These are phyloP conservation scores for Campylomormyrus numenius DNA, from an alignment of 2,113 vertebrate species.

Conservation along the genomic window DNA sequence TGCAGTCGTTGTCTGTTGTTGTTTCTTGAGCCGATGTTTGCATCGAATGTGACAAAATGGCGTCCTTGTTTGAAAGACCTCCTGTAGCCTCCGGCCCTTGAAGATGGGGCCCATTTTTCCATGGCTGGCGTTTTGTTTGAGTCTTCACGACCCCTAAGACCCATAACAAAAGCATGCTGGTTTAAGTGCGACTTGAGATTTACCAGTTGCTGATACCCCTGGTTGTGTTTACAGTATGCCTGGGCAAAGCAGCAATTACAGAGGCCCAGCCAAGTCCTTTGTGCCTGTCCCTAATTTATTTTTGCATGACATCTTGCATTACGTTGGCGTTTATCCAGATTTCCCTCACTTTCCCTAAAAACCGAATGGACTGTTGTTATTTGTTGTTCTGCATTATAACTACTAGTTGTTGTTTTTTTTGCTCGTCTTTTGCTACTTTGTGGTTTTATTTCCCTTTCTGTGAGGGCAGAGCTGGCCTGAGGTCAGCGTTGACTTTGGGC, in stretches of 20 bases:
- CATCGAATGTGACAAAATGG: neutral
- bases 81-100: neutral
- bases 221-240: slow-evolving; percentile 13
- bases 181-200: neutral
- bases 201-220: slow-evolving; percentile 15
- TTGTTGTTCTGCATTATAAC: neutral
- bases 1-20: neutral
- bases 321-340: neutral
- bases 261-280: neutral
- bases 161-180: neutral
- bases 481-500: neutral
- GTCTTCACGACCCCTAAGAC: neutral
- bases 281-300: neutral
- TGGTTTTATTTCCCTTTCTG: neutral
- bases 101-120: neutral
- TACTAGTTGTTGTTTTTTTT: neutral
- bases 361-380: neutral
- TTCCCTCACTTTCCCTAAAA: neutral
- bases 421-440: neutral
- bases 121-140: neutral
- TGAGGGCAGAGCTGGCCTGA: neutral
- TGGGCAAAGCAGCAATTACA: neutral
- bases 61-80: neutral
- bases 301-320: neutral
- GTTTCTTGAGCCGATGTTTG: neutral